Base-by-base conservation (phyloP, 2,797 vertebrate genomes). In the Aulostomus chinensis region DNA sequence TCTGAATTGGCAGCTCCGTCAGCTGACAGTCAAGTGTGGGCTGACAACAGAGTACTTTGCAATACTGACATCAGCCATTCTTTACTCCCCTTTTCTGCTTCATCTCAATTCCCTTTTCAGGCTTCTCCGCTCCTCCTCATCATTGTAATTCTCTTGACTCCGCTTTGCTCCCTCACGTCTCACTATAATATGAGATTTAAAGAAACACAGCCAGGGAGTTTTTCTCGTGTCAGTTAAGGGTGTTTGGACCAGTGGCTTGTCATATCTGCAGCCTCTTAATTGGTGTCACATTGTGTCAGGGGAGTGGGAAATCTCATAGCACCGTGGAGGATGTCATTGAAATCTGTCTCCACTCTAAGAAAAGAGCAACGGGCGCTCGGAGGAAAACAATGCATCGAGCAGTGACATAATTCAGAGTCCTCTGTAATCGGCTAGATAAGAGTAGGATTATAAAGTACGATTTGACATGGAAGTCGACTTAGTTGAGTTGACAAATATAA, bases 221-320 rank as follows among this genome's bases (percentile, higher is more conserved):
- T 30, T 34, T 38, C 34, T 56, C 68, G 53, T 76, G 60, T 59
- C 75, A 76, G 42, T 60, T 56, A 49, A 3, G 58, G 71, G 24
- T 4, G 8, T 69, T 53, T 76, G 54, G 72, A 73, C 72, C 68
- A 76, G 38, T 69, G 66, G 20, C 40, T 70, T 74, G 74, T 84
- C 74, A 83, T 40, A 51, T 45, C 46, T 26, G 12, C 55, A 51
- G 51, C 53, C 43, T 55, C 47, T 55, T 80, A 74, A 80, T 81
- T 81, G 70, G 72, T 77, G 71, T 83, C 70, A 72, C 59, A 26
- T 5, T 1, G 43, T 59, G 68, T 70, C 73, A 33, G 42, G 67
- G 68, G 74, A 59, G 9, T 1, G 15, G 52, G 25, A 66, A 41
- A 49, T 60, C 17, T 49, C 49, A 20, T 3, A 22, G 45, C 58